phyloP scores from a whole-genome alignment of 2,888 invertebrate genomes.

The Oeneis ivallda region DNA sequence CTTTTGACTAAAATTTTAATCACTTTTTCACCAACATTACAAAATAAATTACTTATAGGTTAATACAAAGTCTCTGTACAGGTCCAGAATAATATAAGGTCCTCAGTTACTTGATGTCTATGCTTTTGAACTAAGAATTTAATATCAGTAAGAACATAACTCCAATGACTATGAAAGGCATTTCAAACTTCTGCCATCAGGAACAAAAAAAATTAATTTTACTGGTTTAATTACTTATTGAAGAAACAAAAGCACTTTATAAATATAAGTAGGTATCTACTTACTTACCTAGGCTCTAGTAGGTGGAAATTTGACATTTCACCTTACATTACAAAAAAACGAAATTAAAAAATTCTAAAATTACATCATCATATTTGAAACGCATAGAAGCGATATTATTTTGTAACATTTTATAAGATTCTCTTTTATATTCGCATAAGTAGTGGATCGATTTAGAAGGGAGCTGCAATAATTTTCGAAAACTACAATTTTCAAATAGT shows the following conservation, averaged over 20 bases:
- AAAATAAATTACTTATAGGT: neutral
- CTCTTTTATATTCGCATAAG: neutral
- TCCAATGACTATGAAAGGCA: too few relatives aligned
- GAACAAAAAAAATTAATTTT: too few relatives aligned
- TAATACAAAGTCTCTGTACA: neutral
- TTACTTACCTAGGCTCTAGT: too few relatives aligned
- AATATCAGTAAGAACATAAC: too few relatives aligned
- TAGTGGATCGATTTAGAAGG: neutral
- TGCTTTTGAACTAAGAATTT: too few relatives aligned
- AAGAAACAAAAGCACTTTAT: too few relatives aligned
- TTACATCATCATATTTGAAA: neutral
- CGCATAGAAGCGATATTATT: neutral
- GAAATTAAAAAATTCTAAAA: too few relatives aligned
- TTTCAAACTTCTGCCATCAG: too few relatives aligned
- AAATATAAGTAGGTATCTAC: too few relatives aligned
- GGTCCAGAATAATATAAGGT: neutral
- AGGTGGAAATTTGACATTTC: too few relatives aligned
- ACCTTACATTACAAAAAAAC: too few relatives aligned
- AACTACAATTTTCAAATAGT: constrained; percentile 25
- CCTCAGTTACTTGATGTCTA: neutral
- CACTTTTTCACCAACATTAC: neutral
- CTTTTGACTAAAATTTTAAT: neutral
- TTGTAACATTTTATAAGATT: neutral
- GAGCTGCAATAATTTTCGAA: neutral
- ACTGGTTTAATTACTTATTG: too few relatives aligned